Percentiles rank a stretch among this genome's conserved stretches.
phyloP scores from a whole-genome alignment of 2,113 vertebrate species.

The Vanacampus margaritifer region DNA sequence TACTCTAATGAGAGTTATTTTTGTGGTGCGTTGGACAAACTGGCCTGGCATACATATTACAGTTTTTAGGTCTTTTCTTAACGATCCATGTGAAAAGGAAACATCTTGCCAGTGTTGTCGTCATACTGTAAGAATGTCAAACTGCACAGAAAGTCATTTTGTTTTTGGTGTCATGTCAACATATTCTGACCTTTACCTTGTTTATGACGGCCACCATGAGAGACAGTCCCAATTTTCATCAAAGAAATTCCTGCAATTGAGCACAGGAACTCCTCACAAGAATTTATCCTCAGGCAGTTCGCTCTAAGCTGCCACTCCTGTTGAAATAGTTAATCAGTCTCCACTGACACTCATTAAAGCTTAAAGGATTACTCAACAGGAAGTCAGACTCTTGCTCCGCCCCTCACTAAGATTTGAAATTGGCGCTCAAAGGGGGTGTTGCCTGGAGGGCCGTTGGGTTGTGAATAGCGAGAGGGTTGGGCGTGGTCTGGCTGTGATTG shows the following conservation, averaged over 20 bases:
- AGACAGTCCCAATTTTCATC: constrained; percentile 15
- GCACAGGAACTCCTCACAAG: not conserved
- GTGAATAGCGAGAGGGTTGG: too few species aligned
- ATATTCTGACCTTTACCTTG: not conserved
- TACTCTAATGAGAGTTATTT: too few species aligned
- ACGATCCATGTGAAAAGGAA: not conserved
- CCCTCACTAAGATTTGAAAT: too few species aligned
- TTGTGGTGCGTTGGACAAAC: too few species aligned
- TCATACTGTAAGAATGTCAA: not conserved
- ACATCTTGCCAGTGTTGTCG: not conserved
- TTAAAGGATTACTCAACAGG: too few species aligned
- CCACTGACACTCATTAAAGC: not conserved
- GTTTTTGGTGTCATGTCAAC: not conserved
- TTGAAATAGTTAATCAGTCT: constrained; percentile 30
- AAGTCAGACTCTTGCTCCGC: too few species aligned
- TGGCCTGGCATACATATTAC: too few species aligned
- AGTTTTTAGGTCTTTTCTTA: not conserved
- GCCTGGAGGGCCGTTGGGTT: too few species aligned
- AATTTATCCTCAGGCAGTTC: not conserved
- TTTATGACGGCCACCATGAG: not conserved
- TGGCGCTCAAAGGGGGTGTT: too few species aligned
- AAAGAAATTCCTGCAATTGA: too few species aligned
- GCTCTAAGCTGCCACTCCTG: not conserved
- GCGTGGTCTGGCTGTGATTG: too few species aligned
- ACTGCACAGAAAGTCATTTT: not conserved